A percentile compares a stretch with the other conserved stretches of the same genome.
Evolutionary conservation across 2,888 invertebrate species (phyloP).

Genomic region (Mystacides longicornis): DNA sequence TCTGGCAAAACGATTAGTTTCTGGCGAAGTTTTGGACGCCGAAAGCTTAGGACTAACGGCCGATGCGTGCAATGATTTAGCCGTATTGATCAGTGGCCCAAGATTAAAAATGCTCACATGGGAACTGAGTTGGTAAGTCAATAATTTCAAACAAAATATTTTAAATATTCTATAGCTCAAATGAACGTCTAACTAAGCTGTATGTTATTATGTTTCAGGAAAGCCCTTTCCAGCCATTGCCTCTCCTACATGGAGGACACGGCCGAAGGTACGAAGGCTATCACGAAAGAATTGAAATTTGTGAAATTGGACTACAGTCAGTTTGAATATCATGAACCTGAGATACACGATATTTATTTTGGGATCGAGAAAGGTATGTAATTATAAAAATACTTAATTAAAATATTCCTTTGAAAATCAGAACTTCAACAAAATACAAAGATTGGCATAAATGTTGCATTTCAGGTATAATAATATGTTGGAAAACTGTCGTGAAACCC

Average conservation of each 20-base stretch:
- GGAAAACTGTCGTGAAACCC: no score
- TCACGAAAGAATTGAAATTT: constrained; percentile 66
- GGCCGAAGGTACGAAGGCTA: constrained; percentile 51
- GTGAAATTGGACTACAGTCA: constrained; percentile 64
- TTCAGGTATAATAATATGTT: no score
- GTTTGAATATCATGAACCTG: constrained; percentile 51
- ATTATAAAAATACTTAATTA: neutral
- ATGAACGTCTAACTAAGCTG: neutral
- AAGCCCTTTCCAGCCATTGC: constrained; percentile 38
- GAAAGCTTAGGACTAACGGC: constrained; percentile 58
- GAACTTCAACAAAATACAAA: no score
- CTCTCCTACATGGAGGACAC: constrained; percentile 41
- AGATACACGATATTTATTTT: constrained; percentile 46
- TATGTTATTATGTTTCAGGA: constrained; percentile 32
- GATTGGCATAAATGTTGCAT: no score
- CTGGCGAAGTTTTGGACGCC: constrained; percentile 53
- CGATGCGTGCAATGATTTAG: constrained; percentile 62
- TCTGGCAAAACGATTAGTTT: constrained; percentile 35
- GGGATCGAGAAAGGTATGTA: constrained; percentile 56
- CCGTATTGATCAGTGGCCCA: constrained; percentile 62
- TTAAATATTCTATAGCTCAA: neutral
- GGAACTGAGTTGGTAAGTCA: constrained; percentile 54
- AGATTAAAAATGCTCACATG: constrained; percentile 65
- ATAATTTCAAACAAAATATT: constrained; percentile 34
- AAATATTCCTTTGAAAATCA: no score